Evolutionary conservation across 2,797 vertebrate genomes (phyloP), one percentile per base, ranked within the genome.

Genomic region (Merluccius polli): DNA sequence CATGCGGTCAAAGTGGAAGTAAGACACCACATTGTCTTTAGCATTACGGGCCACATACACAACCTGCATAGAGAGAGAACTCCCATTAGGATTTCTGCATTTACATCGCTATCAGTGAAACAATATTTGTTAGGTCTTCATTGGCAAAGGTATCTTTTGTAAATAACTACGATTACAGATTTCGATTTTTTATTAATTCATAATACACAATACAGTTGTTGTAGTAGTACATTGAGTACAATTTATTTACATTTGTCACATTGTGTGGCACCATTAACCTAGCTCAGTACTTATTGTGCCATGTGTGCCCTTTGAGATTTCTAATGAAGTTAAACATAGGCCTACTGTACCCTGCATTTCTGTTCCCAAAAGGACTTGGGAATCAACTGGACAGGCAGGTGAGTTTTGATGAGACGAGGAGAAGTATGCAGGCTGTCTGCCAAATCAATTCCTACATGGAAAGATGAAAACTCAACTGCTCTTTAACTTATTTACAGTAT

Each of bases 21-120:
- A 97, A 38, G 96, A 97, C 7, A 98, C 95, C 4, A 86, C 81
- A 10, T 48, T 93, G 91, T 98, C 96, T 83, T 98, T 98, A 36
- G 95, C 93, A 79, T 97, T 97, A 78, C 95, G 95, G 0, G 94
- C 95, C 80, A 97, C 87, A 0, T 96, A 96, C 73, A 97, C 36
- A 0, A 91, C 75, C 92, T 93, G 70, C 0, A 75, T 11, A 79
- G 35, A 70, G 3, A 70, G 3, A 74, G 10, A 73, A 77, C 13
- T 48, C 41, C 16, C 13, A 18, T 16, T 21, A 21, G 15, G 48
- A n/a, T 3, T n/a, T 52, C 48, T 21, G 48, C 15, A 33, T 33
- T 35, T 38, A 32, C 10, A 24, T 3, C 41, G 13, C 9, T 30
- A 11, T 44, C 12, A 16, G 41, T 16, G 15, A 15, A 44, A 52